Evolutionary conservation across 64 coral and sea anemone species (phyloP).

Genomic region (Pachyseris speciosa): DNA sequence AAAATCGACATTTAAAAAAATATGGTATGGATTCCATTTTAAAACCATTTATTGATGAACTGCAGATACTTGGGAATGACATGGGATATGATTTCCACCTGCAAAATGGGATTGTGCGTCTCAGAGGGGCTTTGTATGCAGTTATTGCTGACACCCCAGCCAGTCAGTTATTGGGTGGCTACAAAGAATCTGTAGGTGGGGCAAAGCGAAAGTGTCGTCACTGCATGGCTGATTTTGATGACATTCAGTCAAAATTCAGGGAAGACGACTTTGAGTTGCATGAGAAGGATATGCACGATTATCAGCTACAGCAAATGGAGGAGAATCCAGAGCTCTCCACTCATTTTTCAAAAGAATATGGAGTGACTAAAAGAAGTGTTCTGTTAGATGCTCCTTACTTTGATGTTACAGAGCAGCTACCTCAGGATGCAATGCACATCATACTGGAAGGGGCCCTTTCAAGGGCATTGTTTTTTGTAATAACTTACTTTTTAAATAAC

Average conservation of each 20-base stretch:
- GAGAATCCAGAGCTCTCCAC: background rate
- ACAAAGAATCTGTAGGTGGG: constrained; percentile 40
- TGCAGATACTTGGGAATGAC: background rate
- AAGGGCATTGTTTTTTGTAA: constrained; percentile 5
- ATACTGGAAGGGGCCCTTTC: constrained; percentile 35
- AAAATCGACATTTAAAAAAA: background rate
- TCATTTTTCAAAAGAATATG: constrained; percentile 4
- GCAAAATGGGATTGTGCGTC: background rate
- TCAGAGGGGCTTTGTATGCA: constrained; percentile 34
- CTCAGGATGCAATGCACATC: no score
- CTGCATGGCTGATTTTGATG: constrained; percentile 46
- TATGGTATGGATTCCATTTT: background rate
- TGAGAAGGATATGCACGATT: constrained; percentile 6
- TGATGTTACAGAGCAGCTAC: no score
- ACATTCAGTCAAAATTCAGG: constrained; percentile 43
- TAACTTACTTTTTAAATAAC: background rate
- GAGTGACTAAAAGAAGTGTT: no score
- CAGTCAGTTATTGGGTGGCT: constrained; percentile 45
- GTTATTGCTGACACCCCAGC: constrained; percentile 61
- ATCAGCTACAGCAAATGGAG: constrained; percentile 19
- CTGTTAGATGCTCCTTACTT: no score
- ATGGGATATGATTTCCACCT: background rate
- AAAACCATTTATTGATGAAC: background rate
- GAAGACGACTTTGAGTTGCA: background rate
- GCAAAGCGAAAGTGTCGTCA: no score